Conservation (phyloP, 2,888 invertebrate genomes). For the Antheraea assamensis region DNA sequence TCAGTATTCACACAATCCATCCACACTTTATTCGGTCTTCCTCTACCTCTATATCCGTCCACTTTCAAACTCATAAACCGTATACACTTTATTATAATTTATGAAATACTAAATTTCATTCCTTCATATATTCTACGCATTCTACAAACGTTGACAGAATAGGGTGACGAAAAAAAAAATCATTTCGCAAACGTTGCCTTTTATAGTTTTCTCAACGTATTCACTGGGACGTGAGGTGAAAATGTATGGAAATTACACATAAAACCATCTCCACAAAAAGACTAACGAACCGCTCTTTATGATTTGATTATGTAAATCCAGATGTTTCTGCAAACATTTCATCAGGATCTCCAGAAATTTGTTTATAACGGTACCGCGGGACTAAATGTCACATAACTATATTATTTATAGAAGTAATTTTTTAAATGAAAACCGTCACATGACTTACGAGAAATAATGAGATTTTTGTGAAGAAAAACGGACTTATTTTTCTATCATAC, state of each 20-base stretch:
- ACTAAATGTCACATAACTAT: background rate
- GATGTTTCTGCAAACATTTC: constrained; percentile 21
- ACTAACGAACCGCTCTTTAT: constrained; percentile 22
- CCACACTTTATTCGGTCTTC: too few species aligned
- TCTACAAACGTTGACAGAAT: background rate
- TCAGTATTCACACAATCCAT: too few species aligned
- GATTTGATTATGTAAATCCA: constrained; percentile 26
- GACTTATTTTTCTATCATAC: background rate
- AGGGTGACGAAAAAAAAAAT: background rate
- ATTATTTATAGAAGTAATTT: background rate
- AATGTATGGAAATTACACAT: constrained; percentile 30
- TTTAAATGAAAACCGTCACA: background rate
- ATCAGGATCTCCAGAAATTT: constrained; percentile 9
- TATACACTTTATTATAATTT: too few species aligned
- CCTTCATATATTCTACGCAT: background rate
- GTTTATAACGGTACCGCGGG: constrained; percentile 2
- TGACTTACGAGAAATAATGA: background rate
- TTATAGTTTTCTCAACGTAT: constrained; percentile 25
- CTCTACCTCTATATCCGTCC: too few species aligned
- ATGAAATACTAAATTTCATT: too few species aligned
- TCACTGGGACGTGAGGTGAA: constrained; percentile 7
- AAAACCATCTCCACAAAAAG: constrained; percentile 24
- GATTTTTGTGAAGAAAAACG: background rate
- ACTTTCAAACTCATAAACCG: too few species aligned
- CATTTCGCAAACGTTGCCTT: background rate